These are phyloP conservation scores for Papilio demoleus DNA, from an alignment of 2,888 invertebrate genomes.

Conservation along the genomic window DNA sequence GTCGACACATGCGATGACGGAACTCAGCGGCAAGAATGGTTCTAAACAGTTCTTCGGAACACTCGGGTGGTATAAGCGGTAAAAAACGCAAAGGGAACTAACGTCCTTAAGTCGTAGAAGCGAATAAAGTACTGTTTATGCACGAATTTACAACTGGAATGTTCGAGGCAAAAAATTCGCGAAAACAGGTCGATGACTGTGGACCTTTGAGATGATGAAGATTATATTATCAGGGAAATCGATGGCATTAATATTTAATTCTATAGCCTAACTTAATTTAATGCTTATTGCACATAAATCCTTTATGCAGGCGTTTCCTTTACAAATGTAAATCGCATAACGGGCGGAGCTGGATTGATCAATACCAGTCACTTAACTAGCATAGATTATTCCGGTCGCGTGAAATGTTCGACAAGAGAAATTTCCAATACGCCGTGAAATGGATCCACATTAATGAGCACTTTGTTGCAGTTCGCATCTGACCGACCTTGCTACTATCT, in stretches of 20 bases:
- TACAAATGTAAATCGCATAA: conserved; percentile 19
- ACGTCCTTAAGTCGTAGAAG: too few species aligned
- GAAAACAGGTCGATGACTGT: too few species aligned
- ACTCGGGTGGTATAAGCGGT: too few species aligned
- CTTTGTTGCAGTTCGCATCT: conserved; percentile 21
- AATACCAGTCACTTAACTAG: conserved; percentile 27
- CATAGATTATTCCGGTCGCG: conserved; percentile 23
- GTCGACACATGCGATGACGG: too few species aligned
- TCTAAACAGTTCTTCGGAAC: too few species aligned
- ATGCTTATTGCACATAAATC: not conserved
- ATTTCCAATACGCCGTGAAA: conserved; percentile 28
- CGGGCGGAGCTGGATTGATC: conserved; percentile 5
- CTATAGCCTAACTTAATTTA: not conserved
- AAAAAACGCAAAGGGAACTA: too few species aligned
- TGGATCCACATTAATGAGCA: conserved; percentile 24
- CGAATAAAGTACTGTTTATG: too few species aligned
- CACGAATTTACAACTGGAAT: too few species aligned
- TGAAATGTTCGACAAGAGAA: conserved; percentile 24
- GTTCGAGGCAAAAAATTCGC: too few species aligned
- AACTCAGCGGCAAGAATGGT: too few species aligned
- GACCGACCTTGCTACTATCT: conserved; percentile 1
- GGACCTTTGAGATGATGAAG: too few species aligned
- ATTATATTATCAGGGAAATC: not conserved
- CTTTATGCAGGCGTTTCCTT: not conserved
- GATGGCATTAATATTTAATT: not conserved